Conservation (phyloP, 2,888 invertebrate species). For the Polydrusus cervinus region DNA sequence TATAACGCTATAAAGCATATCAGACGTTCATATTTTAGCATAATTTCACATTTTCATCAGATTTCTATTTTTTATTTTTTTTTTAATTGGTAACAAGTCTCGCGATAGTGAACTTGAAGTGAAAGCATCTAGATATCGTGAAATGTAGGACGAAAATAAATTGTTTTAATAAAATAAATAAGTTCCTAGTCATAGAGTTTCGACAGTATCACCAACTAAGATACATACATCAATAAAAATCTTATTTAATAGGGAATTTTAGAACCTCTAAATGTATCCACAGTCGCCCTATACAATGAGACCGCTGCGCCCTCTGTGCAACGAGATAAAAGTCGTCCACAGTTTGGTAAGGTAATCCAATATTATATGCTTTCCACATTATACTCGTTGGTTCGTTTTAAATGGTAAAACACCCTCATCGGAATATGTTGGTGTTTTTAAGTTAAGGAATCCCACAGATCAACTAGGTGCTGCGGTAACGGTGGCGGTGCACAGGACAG, state of each 20-base stretch:
- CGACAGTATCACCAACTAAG: neutral
- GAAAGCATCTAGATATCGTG: conserved; percentile 46
- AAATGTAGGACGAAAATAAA: conserved; percentile 44
- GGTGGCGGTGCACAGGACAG: too few relatives aligned
- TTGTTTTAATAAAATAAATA: conserved; percentile 9
- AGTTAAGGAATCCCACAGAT: too few relatives aligned
- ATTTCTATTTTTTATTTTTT: conserved; percentile 37
- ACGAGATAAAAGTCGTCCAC: too few relatives aligned
- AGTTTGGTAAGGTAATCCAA: too few relatives aligned
- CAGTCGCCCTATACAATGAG: too few relatives aligned
- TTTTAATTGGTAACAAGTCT: conserved; percentile 42
- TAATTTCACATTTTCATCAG: conserved; percentile 38
- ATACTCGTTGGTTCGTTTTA: too few relatives aligned
- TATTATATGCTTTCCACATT: too few relatives aligned
- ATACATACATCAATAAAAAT: neutral
- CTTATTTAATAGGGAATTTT: too few relatives aligned
- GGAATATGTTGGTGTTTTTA: too few relatives aligned
- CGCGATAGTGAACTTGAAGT: conserved; percentile 45
- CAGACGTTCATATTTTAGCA: conserved; percentile 27
- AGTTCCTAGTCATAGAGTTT: neutral
- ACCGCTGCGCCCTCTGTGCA: too few relatives aligned
- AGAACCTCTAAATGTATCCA: neutral
- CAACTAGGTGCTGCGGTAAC: too few relatives aligned
- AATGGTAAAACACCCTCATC: too few relatives aligned
- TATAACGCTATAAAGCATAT: conserved; percentile 27